Conservation (phyloP, 2,113 vertebrate species). For the Enhydra lutris region DNA sequence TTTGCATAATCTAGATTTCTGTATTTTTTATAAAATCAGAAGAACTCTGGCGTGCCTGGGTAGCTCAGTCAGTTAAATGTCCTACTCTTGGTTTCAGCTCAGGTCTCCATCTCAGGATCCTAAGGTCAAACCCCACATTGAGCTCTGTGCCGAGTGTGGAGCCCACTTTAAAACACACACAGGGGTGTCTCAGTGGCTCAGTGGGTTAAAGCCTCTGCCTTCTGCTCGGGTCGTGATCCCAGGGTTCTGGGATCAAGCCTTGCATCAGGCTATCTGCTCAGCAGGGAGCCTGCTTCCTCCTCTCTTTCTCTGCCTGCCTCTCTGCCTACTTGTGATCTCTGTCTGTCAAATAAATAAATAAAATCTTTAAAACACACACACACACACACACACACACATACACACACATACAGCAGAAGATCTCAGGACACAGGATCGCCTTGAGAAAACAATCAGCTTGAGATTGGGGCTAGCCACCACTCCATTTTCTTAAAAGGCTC, state of each 20-base stretch:
- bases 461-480: not conserved
- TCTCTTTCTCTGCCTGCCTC: no score
- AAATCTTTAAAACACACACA: not conserved
- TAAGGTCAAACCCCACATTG: not conserved
- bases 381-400: not conserved
- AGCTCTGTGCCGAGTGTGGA: not conserved
- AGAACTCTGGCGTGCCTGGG: not conserved
- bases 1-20: not conserved
- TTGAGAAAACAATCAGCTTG: not conserved
- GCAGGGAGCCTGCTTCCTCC: no score
- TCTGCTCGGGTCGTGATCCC: accelerated
- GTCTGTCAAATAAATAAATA: no score
- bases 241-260: no score
- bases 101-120: not conserved
- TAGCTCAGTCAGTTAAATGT: not conserved
- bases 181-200: no score
- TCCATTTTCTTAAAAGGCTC: not conserved
- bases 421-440: not conserved
- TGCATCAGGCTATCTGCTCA: no score
- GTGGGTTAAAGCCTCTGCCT: no score
- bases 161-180: not conserved
- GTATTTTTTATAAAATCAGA: not conserved
- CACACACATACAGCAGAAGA: not conserved
- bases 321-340: no score
- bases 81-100: not conserved